Percentiles rank a stretch among this genome's conserved stretches.
Conservation (phyloP, 2,888 invertebrate genomes). For the Eristalis pertinax region DNA sequence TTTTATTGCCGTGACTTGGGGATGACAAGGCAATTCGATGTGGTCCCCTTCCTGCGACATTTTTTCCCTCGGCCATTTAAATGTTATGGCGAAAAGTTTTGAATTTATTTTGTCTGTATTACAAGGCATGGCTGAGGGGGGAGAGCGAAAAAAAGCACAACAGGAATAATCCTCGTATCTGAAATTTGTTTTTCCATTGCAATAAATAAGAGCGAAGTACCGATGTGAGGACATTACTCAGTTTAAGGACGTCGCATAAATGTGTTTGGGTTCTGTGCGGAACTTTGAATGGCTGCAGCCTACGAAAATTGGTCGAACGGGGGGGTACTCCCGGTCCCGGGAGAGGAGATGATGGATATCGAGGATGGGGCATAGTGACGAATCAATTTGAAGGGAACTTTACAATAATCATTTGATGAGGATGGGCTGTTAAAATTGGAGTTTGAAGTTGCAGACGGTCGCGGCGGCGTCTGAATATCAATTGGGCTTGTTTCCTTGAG, state of each 20-base stretch:
- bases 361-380: neutral
- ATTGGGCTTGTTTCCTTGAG: neutral
- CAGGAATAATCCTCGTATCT: neutral
- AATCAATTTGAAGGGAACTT: neutral
- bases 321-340: neutral
- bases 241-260: neutral
- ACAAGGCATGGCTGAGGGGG: neutral
- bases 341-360: neutral
- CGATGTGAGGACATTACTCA: neutral
- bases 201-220: neutral
- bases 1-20: slow-evolving; percentile 23
- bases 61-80: neutral
- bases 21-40: slow-evolving; percentile 15
- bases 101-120: neutral
- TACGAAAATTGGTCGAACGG: neutral
- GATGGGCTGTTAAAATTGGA: neutral
- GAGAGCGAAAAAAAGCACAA: neutral
- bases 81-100: neutral
- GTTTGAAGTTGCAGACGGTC: neutral
- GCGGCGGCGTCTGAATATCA: neutral
- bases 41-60: neutral
- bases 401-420: neutral
- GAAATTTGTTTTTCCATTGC: neutral
- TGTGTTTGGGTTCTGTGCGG: neutral
- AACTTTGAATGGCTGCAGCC: neutral